A percentile compares a stretch with the other conserved stretches of the same genome.
Conservation (phyloP, 2,113 vertebrate genomes). For the Leptobrachium ailaonicum region DNA sequence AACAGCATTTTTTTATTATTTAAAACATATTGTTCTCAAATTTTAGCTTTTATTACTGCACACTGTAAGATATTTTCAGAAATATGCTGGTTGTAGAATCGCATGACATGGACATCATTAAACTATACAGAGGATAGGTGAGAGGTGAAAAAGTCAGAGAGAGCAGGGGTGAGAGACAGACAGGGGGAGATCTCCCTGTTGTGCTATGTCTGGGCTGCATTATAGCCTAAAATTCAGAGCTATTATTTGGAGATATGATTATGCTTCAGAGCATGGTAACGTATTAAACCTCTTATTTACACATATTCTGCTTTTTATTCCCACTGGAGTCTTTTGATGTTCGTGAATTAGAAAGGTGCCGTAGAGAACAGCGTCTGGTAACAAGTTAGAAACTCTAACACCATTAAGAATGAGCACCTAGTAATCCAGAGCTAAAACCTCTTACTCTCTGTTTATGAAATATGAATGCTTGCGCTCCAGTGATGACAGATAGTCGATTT, state of each 20-base stretch:
- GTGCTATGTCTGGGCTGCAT: background rate
- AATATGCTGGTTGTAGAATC: too few relatives aligned
- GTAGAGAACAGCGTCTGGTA: slow-evolving; percentile 45
- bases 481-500: slow-evolving; percentile 60
- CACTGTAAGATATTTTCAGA: too few relatives aligned
- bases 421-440: slow-evolving; percentile 66
- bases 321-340: slow-evolving; percentile 2
- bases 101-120: too few relatives aligned
- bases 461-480: slow-evolving; percentile 53
- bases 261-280: background rate
- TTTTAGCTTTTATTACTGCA: too few relatives aligned
- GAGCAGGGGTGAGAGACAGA: too few relatives aligned
- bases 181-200: too few relatives aligned
- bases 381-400: slow-evolving; percentile 53
- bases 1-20: too few relatives aligned
- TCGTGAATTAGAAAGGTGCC: slow-evolving; percentile 10
- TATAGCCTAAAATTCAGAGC: background rate
- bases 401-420: slow-evolving; percentile 58
- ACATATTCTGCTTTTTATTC: background rate
- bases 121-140: too few relatives aligned
- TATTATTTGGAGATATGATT: background rate
- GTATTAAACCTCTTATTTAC: slow-evolving; percentile 2
- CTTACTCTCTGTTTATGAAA: slow-evolving; percentile 60
- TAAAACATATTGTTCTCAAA: too few relatives aligned
- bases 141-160: too few relatives aligned